Evolutionary conservation across 2,888 invertebrate species (phyloP), one percentile per base, ranked within the genome.

Genomic region (Dynastes hyllus): DNA sequence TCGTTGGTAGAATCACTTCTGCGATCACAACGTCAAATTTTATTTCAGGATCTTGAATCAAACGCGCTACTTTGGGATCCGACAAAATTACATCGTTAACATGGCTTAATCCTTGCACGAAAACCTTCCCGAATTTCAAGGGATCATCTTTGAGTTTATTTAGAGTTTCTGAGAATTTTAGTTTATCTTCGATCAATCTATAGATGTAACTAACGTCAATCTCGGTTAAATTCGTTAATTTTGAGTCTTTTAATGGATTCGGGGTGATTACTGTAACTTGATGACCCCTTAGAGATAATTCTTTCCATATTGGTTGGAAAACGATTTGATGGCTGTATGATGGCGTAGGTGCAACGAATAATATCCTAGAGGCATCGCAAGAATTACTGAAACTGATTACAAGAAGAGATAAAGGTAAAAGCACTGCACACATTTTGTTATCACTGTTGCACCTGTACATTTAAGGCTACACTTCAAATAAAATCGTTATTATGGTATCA

Each of bases 271-370:
- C 84, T 0, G 89, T 88, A 0, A 92, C 67, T 76, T 91, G 85
- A 79, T 92, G 91, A 5, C 91, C 91, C 77, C 88, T 85, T 67
- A 85, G 83, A 0, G 88, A 87, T 58, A 92, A 83, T 53, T 88
- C 89, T 22, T 86, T 84, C 83, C 90, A 88, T 16, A 91, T 83
- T 2, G 88, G 87, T 45, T 88, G 86, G 85, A 87, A 90, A 1
- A 89, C 88, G 0, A 88, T 84, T 84, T 91, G 91, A 80, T 91
- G 91, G 81, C 91, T 91, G 79, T 88, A 88, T 1, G 90, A 89
- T 1, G 91, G 89, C 2, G 88, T 86, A 22, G 90, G 86, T 55
- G 89, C 86, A 0, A 90, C 83, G 0, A 87, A 89, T 69, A 91
- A 16, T 16, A 58, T 11, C 22, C 6, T 37, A 3, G 37, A 37